phyloP scores from a whole-genome alignment of 2,888 invertebrate species.

The Anorthoa munda region DNA sequence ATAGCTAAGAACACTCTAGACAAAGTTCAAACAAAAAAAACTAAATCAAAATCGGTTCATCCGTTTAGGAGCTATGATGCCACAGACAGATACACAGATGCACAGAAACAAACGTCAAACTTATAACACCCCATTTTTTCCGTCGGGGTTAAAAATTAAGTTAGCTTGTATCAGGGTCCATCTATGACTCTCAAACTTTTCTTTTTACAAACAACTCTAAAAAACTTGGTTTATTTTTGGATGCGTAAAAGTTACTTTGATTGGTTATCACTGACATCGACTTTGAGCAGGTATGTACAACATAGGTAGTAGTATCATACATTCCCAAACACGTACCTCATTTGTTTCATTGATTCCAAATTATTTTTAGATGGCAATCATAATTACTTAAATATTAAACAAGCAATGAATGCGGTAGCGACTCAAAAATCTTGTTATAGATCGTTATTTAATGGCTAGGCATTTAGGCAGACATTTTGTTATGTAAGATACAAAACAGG shows the following conservation, averaged over 20 bases:
- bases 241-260: not conserved
- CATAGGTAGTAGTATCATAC: not conserved
- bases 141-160: no score
- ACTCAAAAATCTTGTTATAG: slow-evolving; percentile 21
- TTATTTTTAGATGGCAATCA: not conserved
- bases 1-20: no score
- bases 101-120: no score
- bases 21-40: no score
- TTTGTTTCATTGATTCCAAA: not conserved
- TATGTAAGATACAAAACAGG: not conserved
- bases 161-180: no score
- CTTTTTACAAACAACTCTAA: not conserved
- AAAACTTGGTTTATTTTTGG: not conserved
- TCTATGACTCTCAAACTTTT: not conserved
- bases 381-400: slow-evolving; percentile 8
- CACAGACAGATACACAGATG: no score
- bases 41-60: no score
- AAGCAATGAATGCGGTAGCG: slow-evolving; percentile 42
- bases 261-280: not conserved
- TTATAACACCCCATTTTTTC: no score
- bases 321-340: not conserved
- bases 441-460: not conserved
- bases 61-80: no score
- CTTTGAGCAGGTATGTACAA: not conserved
- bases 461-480: not conserved